Evolutionary conservation across 1,140 invertebrate species (phyloP).

Genomic region (Bombus vancouverensis): DNA sequence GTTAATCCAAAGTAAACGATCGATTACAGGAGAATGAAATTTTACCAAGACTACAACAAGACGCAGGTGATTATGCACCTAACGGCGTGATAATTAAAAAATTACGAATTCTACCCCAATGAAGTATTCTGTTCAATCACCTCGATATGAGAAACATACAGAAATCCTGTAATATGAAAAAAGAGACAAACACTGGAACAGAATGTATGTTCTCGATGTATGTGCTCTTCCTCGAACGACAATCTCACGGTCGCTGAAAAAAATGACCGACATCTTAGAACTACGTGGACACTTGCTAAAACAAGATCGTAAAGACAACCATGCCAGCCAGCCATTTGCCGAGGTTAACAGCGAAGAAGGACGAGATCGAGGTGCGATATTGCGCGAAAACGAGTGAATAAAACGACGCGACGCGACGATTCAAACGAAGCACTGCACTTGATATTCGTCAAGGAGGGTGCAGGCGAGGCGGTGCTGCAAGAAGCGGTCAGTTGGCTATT

Average conservation of each 20-base stretch:
- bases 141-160: too few relatives aligned
- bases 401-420: constrained; percentile 7
- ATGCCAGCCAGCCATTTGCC: background rate
- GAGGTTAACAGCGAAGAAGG: background rate
- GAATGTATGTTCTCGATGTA: too few relatives aligned
- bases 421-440: constrained; percentile 3
- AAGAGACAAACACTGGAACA: too few relatives aligned
- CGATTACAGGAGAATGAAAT: too few relatives aligned
- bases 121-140: too few relatives aligned
- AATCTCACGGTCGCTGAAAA: background rate
- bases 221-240: too few relatives aligned
- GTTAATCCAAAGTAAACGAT: too few relatives aligned
- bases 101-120: too few relatives aligned
- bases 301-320: background rate
- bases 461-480: background rate
- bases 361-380: background rate
- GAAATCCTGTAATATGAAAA: too few relatives aligned
- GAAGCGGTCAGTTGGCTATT: background rate
- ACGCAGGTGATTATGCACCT: fast-evolving
- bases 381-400: constrained; percentile 2
- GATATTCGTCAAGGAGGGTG: constrained; percentile 25
- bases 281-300: background rate
- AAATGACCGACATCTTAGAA: background rate
- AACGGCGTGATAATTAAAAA: too few relatives aligned
- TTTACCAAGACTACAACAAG: too few relatives aligned